Evolutionary conservation across 1,140 invertebrate species (phyloP).

Genomic region (Eriosoma lanigerum): DNA sequence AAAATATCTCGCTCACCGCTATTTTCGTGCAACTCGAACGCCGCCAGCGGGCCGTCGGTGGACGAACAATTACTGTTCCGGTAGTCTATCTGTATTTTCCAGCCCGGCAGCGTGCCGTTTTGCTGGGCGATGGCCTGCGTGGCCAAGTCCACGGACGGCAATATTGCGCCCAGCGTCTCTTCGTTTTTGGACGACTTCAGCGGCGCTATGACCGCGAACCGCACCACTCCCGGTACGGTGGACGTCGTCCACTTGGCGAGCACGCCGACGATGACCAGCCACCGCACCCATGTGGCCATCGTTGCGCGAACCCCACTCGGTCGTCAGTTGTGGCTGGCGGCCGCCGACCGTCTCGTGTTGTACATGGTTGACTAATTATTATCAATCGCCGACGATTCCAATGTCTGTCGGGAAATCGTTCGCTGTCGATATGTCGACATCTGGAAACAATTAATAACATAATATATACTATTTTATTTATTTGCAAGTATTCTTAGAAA

Average conservation of each 20-base stretch:
- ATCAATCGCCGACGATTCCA: too few species aligned
- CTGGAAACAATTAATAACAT: too few species aligned
- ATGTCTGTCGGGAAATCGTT: too few species aligned
- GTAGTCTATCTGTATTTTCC: conserved; percentile 69
- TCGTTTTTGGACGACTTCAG: conserved; percentile 65
- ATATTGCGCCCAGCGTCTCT: conserved; percentile 66
- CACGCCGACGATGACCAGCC: not conserved
- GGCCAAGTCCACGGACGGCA: conserved; percentile 74
- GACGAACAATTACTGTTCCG: conserved; percentile 80
- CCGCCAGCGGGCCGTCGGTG: conserved; percentile 73
- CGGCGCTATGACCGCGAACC: conserved; percentile 65
- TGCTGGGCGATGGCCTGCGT: conserved; percentile 65
- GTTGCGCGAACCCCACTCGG: not conserved
- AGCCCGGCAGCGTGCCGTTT: conserved; percentile 66
- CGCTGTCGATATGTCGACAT: too few species aligned
- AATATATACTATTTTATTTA: too few species aligned
- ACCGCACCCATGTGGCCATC: not conserved
- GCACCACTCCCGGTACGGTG: conserved; percentile 49
- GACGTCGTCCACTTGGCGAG: too few species aligned
- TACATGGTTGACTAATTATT: not conserved
- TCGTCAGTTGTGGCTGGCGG: not conserved
- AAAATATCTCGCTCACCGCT: conserved; percentile 67
- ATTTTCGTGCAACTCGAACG: conserved; percentile 74
- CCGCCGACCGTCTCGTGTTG: not conserved
- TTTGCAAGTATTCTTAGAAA: too few species aligned